Percentiles rank a stretch among this genome's conserved stretches.
These are phyloP conservation scores for Argyrosomus regius DNA, from an alignment of 2,797 vertebrate species.

Conservation along the genomic window DNA sequence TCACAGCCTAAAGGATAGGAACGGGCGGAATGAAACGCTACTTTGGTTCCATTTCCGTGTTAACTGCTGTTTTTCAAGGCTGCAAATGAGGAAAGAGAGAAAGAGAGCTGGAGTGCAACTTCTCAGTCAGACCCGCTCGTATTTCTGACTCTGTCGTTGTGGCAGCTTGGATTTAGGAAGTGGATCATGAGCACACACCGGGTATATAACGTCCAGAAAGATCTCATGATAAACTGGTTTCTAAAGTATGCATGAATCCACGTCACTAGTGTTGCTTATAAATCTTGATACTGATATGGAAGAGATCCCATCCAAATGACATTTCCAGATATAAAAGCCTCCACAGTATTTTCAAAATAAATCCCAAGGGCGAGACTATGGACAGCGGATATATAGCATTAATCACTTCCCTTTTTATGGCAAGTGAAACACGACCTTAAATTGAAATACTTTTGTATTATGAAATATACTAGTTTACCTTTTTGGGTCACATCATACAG, in stretches of 20 bases:
- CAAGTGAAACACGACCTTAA: slow-evolving; percentile 14
- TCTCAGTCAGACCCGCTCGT: slow-evolving; percentile 55
- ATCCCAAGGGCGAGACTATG: slow-evolving; percentile 24
- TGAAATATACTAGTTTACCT: slow-evolving; percentile 4
- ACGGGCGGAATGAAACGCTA: slow-evolving; percentile 80
- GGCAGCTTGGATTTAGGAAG: slow-evolving; percentile 45
- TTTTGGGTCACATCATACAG: slow-evolving; percentile 22
- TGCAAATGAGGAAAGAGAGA: slow-evolving; percentile 69
- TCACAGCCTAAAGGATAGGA: slow-evolving; percentile 85
- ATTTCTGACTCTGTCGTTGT: slow-evolving; percentile 48
- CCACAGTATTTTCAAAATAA: slow-evolving; percentile 34
- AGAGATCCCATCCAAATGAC: slow-evolving; percentile 29
- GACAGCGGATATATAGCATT: slow-evolving; percentile 3
- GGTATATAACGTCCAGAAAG: slow-evolving; percentile 35
- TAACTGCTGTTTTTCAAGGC: slow-evolving; percentile 76
- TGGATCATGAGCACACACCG: slow-evolving; percentile 26
- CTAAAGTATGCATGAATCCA: slow-evolving; percentile 28
- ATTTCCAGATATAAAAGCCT: slow-evolving; percentile 37
- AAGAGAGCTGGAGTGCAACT: slow-evolving; percentile 53
- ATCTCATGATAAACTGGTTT: slow-evolving; percentile 22
- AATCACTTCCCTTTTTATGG: slow-evolving; percentile 28
- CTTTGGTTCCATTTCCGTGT: slow-evolving; percentile 82
- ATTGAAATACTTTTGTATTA: slow-evolving; percentile 1
- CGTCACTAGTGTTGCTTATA: slow-evolving; percentile 8
- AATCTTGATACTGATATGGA: slow-evolving; percentile 31